These are phyloP conservation scores for Heliconius hermathena DNA, from an alignment of 1,140 invertebrate genomes.

Conservation along the genomic window DNA sequence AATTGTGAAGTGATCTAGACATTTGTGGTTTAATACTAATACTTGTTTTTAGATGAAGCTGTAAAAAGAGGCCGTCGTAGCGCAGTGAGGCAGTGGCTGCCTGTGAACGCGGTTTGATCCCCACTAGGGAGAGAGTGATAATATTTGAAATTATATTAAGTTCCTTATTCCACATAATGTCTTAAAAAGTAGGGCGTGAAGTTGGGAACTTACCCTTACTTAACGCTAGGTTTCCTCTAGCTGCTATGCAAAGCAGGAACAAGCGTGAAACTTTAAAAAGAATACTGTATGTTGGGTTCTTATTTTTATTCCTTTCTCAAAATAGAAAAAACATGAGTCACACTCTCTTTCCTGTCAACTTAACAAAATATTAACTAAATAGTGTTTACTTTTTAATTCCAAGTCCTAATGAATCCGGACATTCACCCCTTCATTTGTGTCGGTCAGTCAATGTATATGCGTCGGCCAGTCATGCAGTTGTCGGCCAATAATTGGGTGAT, in stretches of 20 bases:
- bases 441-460: conserved; percentile 17
- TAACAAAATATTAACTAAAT: background rate
- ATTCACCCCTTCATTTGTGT: conserved; percentile 22
- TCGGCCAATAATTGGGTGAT: conserved; percentile 61
- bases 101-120: too few relatives aligned
- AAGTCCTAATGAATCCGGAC: conserved; percentile 12
- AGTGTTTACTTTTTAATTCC: conserved; percentile 3
- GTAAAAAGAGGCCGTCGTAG: background rate
- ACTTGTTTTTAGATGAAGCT: background rate
- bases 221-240: too few relatives aligned
- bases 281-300: too few relatives aligned
- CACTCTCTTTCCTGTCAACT: background rate
- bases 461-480: conserved; percentile 32
- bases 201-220: too few relatives aligned
- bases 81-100: too few relatives aligned
- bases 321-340: background rate
- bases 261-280: too few relatives aligned
- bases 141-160: too few relatives aligned
- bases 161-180: too few relatives aligned
- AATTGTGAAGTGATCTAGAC: background rate
- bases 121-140: background rate
- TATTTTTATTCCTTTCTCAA: background rate
- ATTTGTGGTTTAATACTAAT: background rate
- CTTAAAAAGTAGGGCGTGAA: too few relatives aligned
- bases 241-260: too few relatives aligned